Percentiles rank a stretch among this genome's conserved stretches.
These are phyloP conservation scores for Pteropus alecto DNA, from an alignment of 2,113 vertebrate species.

Conservation along the genomic window DNA sequence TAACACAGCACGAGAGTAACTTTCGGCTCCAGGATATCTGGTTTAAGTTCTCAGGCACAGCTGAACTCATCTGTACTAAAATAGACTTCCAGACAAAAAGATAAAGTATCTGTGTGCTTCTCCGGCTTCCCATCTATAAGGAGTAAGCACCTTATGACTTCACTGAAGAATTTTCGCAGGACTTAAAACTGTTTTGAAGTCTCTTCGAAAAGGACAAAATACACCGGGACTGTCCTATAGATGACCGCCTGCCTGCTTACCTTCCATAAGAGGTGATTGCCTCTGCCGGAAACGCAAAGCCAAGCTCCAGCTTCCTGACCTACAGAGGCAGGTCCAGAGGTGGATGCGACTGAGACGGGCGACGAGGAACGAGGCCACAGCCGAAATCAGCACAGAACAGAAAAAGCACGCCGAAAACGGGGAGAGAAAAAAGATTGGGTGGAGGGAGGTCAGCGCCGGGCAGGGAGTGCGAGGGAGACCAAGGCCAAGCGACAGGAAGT, in stretches of 20 bases:
- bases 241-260: neutral
- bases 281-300: neutral
- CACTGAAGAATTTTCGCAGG: neutral
- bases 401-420: neutral
- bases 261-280: neutral
- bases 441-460: neutral
- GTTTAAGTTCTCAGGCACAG: neutral
- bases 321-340: neutral
- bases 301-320: neutral
- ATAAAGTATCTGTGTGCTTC: neutral
- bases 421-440: neutral
- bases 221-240: neutral
- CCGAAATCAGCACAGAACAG: neutral
- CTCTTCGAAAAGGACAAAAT: constrained; percentile 17
- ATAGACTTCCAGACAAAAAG: neutral
- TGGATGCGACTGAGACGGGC: neutral
- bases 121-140: neutral
- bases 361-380: neutral
- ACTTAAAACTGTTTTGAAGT: neutral
- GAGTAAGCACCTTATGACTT: neutral
- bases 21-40: neutral
- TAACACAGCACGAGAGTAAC: neutral
- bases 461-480: neutral
- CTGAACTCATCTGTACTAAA: neutral
- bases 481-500: neutral